Evolutionary conservation across 2,888 invertebrate genomes (phyloP), one percentile per base, ranked within the genome.

Genomic region (Yponomeuta malinellus): DNA sequence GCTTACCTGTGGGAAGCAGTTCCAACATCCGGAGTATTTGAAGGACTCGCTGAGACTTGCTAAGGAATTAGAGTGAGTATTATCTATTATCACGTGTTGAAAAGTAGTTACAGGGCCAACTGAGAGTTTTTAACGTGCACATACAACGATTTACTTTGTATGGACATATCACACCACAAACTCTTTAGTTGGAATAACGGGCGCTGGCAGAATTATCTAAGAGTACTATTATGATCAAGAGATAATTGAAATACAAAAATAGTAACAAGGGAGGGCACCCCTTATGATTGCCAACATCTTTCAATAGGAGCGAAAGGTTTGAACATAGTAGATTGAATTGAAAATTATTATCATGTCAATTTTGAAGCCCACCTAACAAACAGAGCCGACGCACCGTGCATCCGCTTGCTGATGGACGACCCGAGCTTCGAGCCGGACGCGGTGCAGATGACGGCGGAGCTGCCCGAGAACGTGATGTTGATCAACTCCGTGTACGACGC

Each of bases 401-500:
- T 85, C 2, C 81, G 89, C 71, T 72, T 81, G 31, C 75, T 84
- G 5, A 86, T 91, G 87, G 89, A 90, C 74, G 78, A 88, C 72
- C 88, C 88, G 0, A 74, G 71, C 10, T 87, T 86, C 73, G 73
- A 74, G 37, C 85, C 87, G 0, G 88, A 88, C 64, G 73, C 74
- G 2, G 87, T 90, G 1, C 85, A 86, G 0, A 70, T 77, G 0
- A 75, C 82, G 0, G 84, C 86, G 0, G 86, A 86, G 1, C 76
- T 88, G 72, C 95, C 95, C 0, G 85, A 89, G 0, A 96, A 96
- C 79, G 92, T 95, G 29, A 93, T 95, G 78, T 81, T 94, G 2
- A 88, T 95, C 72, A 95, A 95, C 79, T 93, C 93, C 1, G 86
- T 93, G 70, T 83, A 83, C 37, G 94, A 95, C 74, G 95, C 94